phyloP scores from a whole-genome alignment of 2,797 vertebrate genomes.

The Vireo griseus region DNA sequence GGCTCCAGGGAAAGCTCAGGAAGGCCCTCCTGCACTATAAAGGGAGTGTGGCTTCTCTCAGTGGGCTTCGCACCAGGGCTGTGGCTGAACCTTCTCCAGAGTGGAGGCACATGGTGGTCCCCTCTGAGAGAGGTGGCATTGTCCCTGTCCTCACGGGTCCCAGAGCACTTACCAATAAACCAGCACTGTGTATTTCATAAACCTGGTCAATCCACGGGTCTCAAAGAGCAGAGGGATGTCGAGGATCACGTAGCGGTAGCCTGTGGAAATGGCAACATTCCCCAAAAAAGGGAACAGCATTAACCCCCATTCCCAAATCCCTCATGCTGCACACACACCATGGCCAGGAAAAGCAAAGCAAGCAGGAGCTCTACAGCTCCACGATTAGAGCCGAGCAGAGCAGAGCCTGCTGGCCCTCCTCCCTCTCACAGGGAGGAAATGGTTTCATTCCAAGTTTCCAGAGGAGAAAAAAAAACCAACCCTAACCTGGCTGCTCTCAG shows the following conservation, averaged over 20 bases:
- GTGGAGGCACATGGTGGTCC: accelerated
- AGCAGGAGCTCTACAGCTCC: neutral
- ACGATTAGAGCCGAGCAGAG: neutral
- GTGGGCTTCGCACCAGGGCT: neutral
- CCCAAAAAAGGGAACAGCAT: neutral
- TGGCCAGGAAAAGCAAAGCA: neutral
- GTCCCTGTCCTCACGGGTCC: neutral
- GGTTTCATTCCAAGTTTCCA: neutral
- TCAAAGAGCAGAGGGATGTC: conserved; percentile 97
- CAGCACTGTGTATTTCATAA: conserved; percentile 90
- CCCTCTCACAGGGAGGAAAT: neutral
- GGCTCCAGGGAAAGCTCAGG: neutral
- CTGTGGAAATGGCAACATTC: conserved; percentile 66
- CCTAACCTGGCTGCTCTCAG: conserved; percentile 24
- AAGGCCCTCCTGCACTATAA: neutral
- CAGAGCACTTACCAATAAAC: conserved; percentile 89
- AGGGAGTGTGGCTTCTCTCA: accelerated
- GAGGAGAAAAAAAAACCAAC: neutral
- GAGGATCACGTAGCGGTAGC: conserved; percentile 91
- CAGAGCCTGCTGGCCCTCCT: neutral
- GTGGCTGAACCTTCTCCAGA: neutral
- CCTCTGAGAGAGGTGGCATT: neutral
- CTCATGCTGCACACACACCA: accelerated
- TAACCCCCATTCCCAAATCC: neutral
- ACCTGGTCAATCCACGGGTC: conserved; percentile 82